Base-by-base conservation (phyloP, 2,113 vertebrate species). In the Clarias magur region DNA sequence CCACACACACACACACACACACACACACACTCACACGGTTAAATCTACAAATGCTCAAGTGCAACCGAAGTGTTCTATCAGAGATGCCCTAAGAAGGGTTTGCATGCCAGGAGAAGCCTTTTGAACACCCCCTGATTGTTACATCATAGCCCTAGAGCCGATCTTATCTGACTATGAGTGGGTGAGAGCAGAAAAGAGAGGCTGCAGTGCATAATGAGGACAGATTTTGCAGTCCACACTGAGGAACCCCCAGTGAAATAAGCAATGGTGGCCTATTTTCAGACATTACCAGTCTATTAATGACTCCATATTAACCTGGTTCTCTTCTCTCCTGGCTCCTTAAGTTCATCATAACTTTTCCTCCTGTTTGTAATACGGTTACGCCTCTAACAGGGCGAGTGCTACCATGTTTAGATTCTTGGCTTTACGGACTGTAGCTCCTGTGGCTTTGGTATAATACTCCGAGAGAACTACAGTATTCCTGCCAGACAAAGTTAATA, bases 141-240 rank as follows among this genome's bases (percentile, higher is more conserved):
- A 68, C 83, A 78, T 85, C 90, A 86, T 87, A 90, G 75, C 81
- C 92, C 89, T 65, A 75, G 42, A 60, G 21, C n/a, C 25, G 83
- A 87, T 88, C 88, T 90, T 80, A 65, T 38, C 16, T 42, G 83
- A 92, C 88, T 82, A 92, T 68, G 80, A 93, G 90, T 85, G 87
- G 84, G 57, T 54, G 54, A 75, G 57, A 86, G 65, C 10, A 82
- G 11, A 79, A 3, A 82, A 82, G 79, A 85, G 34, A 79, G 42
- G 38, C 7, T 73, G 78, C 65, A 82, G 80, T 27, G 38, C 60
- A 83, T 19, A 38, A 82, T 87, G 34, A 89, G 84, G 84, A 91
- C 84, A 88, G 79, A 70, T 86, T 83, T 86, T 76, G 89, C 91
- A 76, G 92, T 91, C 90, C 89, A 82, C 79, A 88, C 85, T 83